A percentile compares a stretch with the other conserved stretches of the same genome.
Evolutionary conservation across 2,888 invertebrate species (phyloP).

Genomic region (Rotaria macrura): DNA sequence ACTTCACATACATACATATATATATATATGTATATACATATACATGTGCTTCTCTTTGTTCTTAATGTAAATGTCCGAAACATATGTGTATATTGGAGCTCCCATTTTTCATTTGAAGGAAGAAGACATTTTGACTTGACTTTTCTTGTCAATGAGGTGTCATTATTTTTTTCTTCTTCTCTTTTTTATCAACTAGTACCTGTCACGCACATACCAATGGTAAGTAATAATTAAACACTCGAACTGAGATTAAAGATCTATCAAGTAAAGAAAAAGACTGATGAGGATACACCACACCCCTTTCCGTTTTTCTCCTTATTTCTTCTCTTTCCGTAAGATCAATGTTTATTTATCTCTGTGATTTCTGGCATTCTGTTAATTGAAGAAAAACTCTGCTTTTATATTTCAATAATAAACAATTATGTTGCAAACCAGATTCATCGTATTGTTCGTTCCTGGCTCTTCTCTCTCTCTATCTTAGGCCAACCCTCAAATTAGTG

Average conservation of each 20-base stretch:
- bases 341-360: background rate
- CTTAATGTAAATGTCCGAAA: conserved; percentile 2
- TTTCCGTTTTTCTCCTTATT: background rate
- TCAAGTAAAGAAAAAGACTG: background rate
- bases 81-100: background rate
- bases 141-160: background rate
- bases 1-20: background rate
- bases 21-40: too few species aligned
- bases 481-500: background rate
- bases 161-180: background rate
- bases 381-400: background rate
- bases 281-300: background rate
- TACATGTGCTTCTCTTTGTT: background rate
- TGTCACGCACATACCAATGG: background rate
- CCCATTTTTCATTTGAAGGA: background rate
- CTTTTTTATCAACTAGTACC: background rate
- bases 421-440: background rate
- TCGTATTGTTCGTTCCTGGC: background rate
- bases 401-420: background rate
- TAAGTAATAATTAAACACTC: background rate
- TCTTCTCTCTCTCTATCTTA: background rate
- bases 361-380: background rate
- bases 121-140: background rate
- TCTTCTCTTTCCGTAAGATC: background rate
- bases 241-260: background rate